A percentile compares a stretch with the other conserved stretches of the same genome.
Evolutionary conservation across 2,888 invertebrate species (phyloP).

Genomic region (Acleris laterana): DNA sequence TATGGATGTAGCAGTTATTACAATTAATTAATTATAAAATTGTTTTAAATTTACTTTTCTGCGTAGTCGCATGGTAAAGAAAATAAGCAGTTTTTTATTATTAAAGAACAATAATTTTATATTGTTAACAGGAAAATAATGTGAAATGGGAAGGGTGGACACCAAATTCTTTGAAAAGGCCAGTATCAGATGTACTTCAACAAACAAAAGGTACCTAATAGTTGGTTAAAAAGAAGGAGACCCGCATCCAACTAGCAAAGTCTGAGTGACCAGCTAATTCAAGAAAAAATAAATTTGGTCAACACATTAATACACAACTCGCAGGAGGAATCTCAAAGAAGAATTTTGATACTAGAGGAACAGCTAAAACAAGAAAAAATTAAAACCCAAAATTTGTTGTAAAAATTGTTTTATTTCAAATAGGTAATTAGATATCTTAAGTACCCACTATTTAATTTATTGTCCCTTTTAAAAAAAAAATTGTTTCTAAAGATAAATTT

Average conservation of each 20-base stretch:
- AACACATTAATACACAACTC: constrained; percentile 2
- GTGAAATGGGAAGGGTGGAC: not conserved
- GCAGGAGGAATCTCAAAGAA: constrained; percentile 3
- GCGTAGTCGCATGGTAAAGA: too few relatives aligned
- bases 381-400: constrained; percentile 3
- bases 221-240: constrained; percentile 6
- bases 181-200: not conserved
- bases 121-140: not conserved
- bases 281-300: constrained; percentile 4
- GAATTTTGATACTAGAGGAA: constrained; percentile 2
- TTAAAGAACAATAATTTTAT: not conserved
- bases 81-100: not conserved
- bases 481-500: not conserved
- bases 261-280: not conserved
- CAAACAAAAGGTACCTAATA: constrained; percentile 1
- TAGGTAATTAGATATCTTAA: not conserved
- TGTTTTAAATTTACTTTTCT: too few relatives aligned
- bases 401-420: not conserved
- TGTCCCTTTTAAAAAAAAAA: not conserved
- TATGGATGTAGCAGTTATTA: too few relatives aligned
- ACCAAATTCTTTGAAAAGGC: not conserved
- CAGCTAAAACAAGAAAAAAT: constrained; percentile 12
- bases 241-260: not conserved
- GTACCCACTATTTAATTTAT: not conserved
- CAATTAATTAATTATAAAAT: too few relatives aligned